phyloP scores from a whole-genome alignment of 2,888 invertebrate species.

The Drosophila paranaensis region DNA sequence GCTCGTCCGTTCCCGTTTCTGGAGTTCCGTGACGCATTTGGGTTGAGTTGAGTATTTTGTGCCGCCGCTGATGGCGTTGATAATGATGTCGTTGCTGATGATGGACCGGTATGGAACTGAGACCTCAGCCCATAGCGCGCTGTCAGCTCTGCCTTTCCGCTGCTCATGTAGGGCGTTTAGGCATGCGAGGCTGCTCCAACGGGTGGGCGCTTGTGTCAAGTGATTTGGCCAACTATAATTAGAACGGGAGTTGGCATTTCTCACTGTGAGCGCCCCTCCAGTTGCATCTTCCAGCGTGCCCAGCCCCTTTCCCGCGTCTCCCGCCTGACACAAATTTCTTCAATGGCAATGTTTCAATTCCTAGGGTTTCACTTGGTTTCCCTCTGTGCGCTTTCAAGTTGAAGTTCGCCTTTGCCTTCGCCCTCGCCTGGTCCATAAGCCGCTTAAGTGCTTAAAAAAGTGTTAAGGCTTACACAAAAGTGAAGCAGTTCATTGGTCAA shows the following conservation, averaged over 20 bases:
- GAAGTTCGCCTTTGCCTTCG: conserved; percentile 47
- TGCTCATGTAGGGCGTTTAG: not conserved
- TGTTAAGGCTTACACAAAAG: conserved; percentile 43
- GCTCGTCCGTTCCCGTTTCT: conserved; percentile 40
- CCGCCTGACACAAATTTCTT: conserved; percentile 44
- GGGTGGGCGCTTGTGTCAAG: conserved; percentile 72
- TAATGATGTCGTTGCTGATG: conserved; percentile 76
- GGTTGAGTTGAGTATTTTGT: conserved; percentile 37
- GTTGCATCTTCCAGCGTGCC: not conserved
- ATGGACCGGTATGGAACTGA: conserved; percentile 70
- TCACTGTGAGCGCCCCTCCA: not conserved
- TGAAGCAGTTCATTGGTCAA: conserved; percentile 55
- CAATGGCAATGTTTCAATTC: conserved; percentile 46
- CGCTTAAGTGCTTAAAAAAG: conserved; percentile 58
- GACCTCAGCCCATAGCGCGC: conserved; percentile 49
- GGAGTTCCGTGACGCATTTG: conserved; percentile 66
- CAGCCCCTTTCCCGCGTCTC: conserved; percentile 1
- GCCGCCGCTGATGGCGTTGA: conserved; percentile 74
- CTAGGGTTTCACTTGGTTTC: conserved; percentile 49
- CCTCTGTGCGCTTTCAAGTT: conserved; percentile 33
- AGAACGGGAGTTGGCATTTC: conserved; percentile 14
- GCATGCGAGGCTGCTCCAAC: conserved; percentile 25
- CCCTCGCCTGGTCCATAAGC: conserved; percentile 37
- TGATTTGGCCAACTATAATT: conserved; percentile 65
- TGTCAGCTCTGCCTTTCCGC: conserved; percentile 2